Evolutionary conservation across 2,888 invertebrate species (phyloP).

Genomic region (Thera obeliscata): DNA sequence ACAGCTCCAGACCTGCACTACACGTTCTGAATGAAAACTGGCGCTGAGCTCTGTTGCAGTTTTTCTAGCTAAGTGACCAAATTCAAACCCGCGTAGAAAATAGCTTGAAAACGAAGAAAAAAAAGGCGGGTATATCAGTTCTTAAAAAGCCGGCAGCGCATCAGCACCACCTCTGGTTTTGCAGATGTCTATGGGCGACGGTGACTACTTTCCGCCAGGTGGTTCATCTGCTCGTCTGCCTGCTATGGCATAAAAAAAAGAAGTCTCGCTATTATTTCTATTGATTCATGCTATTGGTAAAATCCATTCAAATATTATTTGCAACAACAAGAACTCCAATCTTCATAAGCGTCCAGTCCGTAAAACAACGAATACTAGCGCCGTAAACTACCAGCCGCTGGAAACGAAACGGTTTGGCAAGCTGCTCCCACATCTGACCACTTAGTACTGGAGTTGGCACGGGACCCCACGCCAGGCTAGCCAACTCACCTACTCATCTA

Average conservation of each 20-base stretch:
- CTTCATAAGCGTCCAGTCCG: slow-evolving; percentile 20
- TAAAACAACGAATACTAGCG: slow-evolving; percentile 23
- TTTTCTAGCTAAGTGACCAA: too few species aligned
- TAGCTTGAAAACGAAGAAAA: too few species aligned
- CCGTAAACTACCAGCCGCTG: slow-evolving; percentile 23
- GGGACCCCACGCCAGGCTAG: slow-evolving; percentile 2
- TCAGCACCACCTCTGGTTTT: too few species aligned
- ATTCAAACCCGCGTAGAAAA: neutral
- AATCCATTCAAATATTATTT: slow-evolving; percentile 10
- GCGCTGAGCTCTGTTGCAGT: slow-evolving; percentile 92
- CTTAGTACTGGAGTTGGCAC: slow-evolving; percentile 28
- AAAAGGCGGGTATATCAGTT: too few species aligned
- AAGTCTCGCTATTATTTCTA: too few species aligned
- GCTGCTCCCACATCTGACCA: slow-evolving; percentile 25
- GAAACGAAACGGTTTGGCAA: slow-evolving; percentile 29
- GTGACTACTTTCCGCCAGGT: too few species aligned
- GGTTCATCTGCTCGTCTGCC: too few species aligned
- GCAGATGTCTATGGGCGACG: too few species aligned
- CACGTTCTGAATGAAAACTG: slow-evolving; percentile 91
- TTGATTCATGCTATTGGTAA: neutral
- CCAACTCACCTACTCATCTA: slow-evolving; percentile 19
- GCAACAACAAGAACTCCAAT: slow-evolving; percentile 26
- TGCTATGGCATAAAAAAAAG: too few species aligned
- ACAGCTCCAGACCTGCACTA: slow-evolving; percentile 86
- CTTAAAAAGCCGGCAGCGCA: too few species aligned